Base-by-base conservation (phyloP, 2,113 vertebrate species). In the Epinephelus fuscoguttatus region DNA sequence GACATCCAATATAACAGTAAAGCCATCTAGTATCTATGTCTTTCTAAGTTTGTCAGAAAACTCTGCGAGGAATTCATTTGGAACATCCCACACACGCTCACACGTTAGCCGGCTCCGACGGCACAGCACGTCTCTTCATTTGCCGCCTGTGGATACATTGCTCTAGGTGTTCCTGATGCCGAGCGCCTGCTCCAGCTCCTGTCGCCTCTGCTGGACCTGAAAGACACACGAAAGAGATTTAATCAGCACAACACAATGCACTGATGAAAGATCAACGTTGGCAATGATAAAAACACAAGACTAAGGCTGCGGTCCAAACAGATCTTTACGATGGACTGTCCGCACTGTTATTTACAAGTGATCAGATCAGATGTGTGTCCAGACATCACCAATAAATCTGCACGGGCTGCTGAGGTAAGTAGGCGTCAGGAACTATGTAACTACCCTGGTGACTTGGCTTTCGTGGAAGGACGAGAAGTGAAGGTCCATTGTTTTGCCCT, bases 131-230 rank as follows among this genome's bases (percentile, higher is more conserved):
- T 64, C 10, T 75, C 7, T 19, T 60, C 30, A n/a, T 76, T 56
- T 18, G 70, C 67, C 52, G 4, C 60, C 33, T 5, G 49, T 30
- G 62, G 70, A 76, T 10, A 27, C 5, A 23, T 27, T 12, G 30
- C 30, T 84, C 91, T 92, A 95, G 89, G 98, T 99, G 94, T 99
- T 99, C 82, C 98, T 95, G 96, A 99, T 99, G 30, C 98, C 98
- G 67, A 99, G 96, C 25, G 98, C 98, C 94, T 99, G 98, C 93
- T 99, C 98, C 95, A 99, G 37, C 86, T 99, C 98, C 95, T 99
- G 98, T 67, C 98, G 92, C 86, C 98, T 94, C 92, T 99, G 98
- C 94, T 99, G 98, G 85, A 99, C 98, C 98, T 99, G 94, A 33
- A 86, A 87, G 18, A 78, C 37, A 81, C 23, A 87, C 11, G 19